Evolutionary conservation across 92 coral and sea anemone species (phyloP).

Genomic region (Metridium senile): DNA sequence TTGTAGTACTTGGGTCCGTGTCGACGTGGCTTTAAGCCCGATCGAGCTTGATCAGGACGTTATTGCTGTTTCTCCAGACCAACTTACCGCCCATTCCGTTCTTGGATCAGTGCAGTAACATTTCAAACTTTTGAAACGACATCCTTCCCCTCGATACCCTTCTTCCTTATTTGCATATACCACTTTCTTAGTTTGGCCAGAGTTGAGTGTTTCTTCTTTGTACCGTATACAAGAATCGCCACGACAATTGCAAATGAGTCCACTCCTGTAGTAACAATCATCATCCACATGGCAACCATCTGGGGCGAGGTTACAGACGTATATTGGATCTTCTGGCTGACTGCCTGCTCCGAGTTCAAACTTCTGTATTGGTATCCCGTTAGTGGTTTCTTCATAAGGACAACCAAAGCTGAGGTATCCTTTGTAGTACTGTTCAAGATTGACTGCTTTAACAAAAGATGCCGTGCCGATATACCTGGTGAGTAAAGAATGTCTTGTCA

Average conservation of each 20-base stretch:
- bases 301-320: slow-evolving; percentile 36
- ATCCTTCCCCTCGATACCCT: neutral
- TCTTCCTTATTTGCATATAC: neutral
- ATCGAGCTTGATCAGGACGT: too few species aligned
- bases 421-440: slow-evolving; percentile 48
- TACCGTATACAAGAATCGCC: neutral
- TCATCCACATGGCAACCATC: slow-evolving; percentile 41
- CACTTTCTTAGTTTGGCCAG: neutral
- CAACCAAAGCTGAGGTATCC: slow-evolving; percentile 54
- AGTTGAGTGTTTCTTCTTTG: neutral
- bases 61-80: slow-evolving; percentile 1
- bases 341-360: slow-evolving; percentile 18
- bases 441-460: slow-evolving; percentile 27
- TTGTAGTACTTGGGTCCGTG: too few species aligned
- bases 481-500: too few species aligned
- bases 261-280: slow-evolving; percentile 35
- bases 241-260: neutral
- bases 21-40: too few species aligned
- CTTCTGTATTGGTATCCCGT: slow-evolving; percentile 17
- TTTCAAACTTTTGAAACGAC: neutral
- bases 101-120: neutral
- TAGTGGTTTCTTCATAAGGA: slow-evolving; percentile 1
- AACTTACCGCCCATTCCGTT: neutral
- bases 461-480: slow-evolving; percentile 10
- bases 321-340: slow-evolving; percentile 30